phyloP scores from a whole-genome alignment of 2,113 vertebrate species.

The Cebidichthys violaceus region DNA sequence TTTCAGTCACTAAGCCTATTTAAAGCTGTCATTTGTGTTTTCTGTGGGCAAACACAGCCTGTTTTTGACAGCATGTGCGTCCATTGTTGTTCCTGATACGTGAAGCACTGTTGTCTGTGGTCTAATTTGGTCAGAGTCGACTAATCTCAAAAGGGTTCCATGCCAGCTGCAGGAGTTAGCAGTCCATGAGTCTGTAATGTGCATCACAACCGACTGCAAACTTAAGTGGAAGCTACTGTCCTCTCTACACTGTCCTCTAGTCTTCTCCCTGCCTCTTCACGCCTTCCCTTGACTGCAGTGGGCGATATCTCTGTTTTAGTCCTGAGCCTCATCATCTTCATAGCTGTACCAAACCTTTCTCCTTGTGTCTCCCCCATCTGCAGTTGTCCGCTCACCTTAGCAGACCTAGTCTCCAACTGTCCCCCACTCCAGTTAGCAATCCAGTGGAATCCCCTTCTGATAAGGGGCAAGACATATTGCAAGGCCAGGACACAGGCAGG shows the following conservation, averaged over 20 bases:
- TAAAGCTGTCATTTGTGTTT: conserved; percentile 71
- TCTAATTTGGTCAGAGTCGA: conserved; percentile 65
- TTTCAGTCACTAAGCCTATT: conserved; percentile 72
- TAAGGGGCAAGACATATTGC: conserved; percentile 66
- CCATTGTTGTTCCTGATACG: conserved; percentile 66
- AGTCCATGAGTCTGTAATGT: conserved; percentile 35
- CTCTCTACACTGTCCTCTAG: not conserved
- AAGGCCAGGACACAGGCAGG: conserved; percentile 71
- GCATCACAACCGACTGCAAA: not conserved
- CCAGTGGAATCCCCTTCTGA: conserved; percentile 67
- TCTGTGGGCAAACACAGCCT: conserved; percentile 51
- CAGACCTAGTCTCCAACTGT: not conserved
- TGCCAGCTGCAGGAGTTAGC: conserved; percentile 64
- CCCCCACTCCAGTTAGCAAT: conserved; percentile 42
- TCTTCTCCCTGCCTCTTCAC: not conserved
- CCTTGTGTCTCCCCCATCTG: conserved; percentile 3
- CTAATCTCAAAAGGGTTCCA: conserved; percentile 58
- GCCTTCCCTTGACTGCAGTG: not conserved
- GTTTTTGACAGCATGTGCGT: conserved; percentile 71
- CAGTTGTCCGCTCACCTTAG: conserved; percentile 14
- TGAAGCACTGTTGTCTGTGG: conserved; percentile 58
- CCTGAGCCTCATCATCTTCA: conserved; percentile 11
- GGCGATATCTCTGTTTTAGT: conserved; percentile 1
- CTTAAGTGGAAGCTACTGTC: conserved; percentile 14
- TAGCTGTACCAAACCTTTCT: conserved; percentile 30